Base-by-base conservation (phyloP, 2,113 vertebrate genomes). In the Puffinus mauretanicus region DNA sequence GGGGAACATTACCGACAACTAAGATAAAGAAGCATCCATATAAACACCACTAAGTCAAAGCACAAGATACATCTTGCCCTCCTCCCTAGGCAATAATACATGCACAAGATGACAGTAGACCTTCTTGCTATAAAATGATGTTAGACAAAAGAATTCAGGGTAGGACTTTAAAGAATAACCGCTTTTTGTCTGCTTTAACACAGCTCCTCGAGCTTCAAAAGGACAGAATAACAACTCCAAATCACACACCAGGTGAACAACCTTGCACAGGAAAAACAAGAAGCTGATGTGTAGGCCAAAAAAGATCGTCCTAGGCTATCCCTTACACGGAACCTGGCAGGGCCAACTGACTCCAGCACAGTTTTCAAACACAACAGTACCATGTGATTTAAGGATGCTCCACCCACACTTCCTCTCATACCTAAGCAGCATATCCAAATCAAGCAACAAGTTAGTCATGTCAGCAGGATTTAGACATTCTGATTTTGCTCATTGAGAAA, bases 51-150 rank as follows among this genome's bases (percentile, higher is more conserved):
- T 40, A 57, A 40, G 42, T 29, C 20, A 76, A 49, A 16, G 32
- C 69, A 85, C 34, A 77, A 0, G 0, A 21, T 11, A 0, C 2
- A 49, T 16, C 64, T 34, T 47, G 12, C 36, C 36, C 22, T 67
- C 47, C 38, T 78, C 64, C 10, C 54, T 10, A 36, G 32, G 20
- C 30, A 49, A 60, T 75, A 36, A 32, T 1, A 30, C 7, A 17
- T 1, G 5, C 13, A 16, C 36, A 18, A 69, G 27, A 16, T 16
- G 15, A n/a, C 24, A 66, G 16, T 1, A 44, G 42, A 38, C 11
- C 21, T 6, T 24, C 49, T 36, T 36, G 30, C 12, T 22, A 24
- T 4, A 27, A 62, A 62, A 38, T 2, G 1, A 19, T 6, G 24
- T 13, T 12, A 15, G 40, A 32, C 13, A 49, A 51, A 49, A 42